These are phyloP conservation scores for Hippopotamus amphibius DNA, from an alignment of 2,113 vertebrate species.

Conservation along the genomic window DNA sequence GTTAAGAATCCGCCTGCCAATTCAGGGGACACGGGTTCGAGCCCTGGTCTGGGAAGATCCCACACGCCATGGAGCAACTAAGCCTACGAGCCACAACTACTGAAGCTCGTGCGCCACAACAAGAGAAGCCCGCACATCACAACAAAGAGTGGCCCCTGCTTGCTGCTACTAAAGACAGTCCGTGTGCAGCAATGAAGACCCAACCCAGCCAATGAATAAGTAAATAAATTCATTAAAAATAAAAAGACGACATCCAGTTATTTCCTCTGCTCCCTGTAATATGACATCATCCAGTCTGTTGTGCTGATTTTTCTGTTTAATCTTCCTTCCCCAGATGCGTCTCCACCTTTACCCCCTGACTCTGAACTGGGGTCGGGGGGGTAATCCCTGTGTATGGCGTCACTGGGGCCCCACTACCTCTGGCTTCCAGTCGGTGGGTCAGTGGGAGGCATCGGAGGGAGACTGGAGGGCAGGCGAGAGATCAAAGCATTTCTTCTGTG, in stretches of 20 bases:
- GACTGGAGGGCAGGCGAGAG: background rate
- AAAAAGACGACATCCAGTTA: background rate
- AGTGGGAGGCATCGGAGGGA: background rate
- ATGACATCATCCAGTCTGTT: background rate
- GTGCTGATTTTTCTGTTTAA: background rate
- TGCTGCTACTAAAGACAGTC: too few relatives aligned
- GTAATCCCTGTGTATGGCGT: fast-evolving
- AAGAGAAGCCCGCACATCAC: too few relatives aligned
- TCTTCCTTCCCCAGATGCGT: background rate
- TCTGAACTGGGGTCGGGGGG: background rate
- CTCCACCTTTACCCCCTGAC: background rate
- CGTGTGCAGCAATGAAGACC: too few relatives aligned
- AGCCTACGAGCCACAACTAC: too few relatives aligned
- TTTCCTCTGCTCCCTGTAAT: background rate
- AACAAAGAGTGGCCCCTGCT: too few relatives aligned
- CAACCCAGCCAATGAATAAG: too few relatives aligned
- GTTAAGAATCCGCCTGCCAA: too few relatives aligned
- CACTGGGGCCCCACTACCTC: background rate
- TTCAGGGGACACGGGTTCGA: too few relatives aligned
- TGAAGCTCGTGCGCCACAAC: too few relatives aligned
- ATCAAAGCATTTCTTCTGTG: background rate
- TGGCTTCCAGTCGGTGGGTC: background rate
- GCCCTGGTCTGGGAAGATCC: too few relatives aligned
- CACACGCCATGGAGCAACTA: too few relatives aligned
- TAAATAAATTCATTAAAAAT: too few relatives aligned